phyloP scores from a whole-genome alignment of 1,140 invertebrate genomes.

The Bombus superbus region DNA sequence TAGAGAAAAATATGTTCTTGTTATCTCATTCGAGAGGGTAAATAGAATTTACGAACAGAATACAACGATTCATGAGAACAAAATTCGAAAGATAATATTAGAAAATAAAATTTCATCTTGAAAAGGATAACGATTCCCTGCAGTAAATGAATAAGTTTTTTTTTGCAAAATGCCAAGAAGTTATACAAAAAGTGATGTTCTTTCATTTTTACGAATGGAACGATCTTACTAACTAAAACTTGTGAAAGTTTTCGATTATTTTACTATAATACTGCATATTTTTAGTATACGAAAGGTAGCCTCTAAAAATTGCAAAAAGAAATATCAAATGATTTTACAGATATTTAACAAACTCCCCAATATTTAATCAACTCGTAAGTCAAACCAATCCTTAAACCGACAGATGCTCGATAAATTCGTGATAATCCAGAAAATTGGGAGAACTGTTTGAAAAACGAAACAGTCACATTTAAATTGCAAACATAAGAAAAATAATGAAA shows the following conservation, averaged over 20 bases:
- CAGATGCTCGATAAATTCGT: not conserved
- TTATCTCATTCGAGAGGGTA: not conserved
- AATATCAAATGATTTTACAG: not conserved
- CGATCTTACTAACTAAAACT: no score
- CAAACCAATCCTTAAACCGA: not conserved
- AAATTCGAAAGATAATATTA: not conserved
- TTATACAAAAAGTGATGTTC: not conserved
- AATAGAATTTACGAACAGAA: not conserved
- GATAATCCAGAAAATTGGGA: not conserved
- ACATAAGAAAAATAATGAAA: constrained; percentile 26
- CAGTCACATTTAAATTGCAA: not conserved
- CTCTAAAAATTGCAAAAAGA: not conserved
- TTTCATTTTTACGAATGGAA: no score
- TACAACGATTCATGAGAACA: not conserved
- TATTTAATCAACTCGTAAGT: not conserved
- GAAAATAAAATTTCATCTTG: not conserved
- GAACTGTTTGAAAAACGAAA: not conserved
- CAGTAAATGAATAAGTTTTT: not conserved
- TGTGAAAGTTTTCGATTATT: no score
- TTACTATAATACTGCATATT: no score
- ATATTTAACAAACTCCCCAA: not conserved
- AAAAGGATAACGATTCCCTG: not conserved
- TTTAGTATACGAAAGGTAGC: no score
- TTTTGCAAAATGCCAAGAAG: not conserved
- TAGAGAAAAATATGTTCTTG: not conserved